Percentiles rank a stretch among this genome's conserved stretches.
phyloP scores from a whole-genome alignment of 2,888 invertebrate species.

The Anoplius nigerrimus region DNA sequence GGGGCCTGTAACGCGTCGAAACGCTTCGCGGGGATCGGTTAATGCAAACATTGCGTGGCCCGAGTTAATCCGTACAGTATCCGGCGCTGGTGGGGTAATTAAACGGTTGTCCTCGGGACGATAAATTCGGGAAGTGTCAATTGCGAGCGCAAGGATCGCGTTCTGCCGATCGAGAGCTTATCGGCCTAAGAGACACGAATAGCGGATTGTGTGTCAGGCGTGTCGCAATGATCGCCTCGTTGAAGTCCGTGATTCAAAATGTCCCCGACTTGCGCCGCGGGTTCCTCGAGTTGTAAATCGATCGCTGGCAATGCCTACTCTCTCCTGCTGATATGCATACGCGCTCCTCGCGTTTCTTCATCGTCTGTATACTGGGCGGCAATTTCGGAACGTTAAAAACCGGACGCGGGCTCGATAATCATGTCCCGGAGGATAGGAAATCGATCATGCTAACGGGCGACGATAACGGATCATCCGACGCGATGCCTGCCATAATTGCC shows the following conservation, averaged over 20 bases:
- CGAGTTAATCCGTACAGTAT: too few relatives aligned
- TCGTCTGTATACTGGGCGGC: neutral
- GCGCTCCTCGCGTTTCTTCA: too few relatives aligned
- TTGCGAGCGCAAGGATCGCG: neutral
- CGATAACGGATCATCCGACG: neutral
- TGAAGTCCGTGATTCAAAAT: constrained; percentile 22
- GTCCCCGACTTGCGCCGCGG: neutral
- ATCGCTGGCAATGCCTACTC: neutral
- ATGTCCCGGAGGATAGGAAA: neutral
- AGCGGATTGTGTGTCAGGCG: neutral
- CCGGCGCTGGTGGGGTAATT: too few relatives aligned
- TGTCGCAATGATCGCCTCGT: constrained; percentile 12
- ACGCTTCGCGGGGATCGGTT: too few relatives aligned
- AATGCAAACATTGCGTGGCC: too few relatives aligned
- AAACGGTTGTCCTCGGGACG: neutral
- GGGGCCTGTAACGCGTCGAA: too few relatives aligned
- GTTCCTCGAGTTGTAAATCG: constrained; percentile 4
- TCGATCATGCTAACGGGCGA: constrained; percentile 3
- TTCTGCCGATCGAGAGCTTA: neutral
- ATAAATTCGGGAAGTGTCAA: neutral
- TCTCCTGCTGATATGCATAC: too few relatives aligned
- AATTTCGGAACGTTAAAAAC: too few relatives aligned
- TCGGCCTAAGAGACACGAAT: neutral
- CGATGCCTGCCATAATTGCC: neutral
- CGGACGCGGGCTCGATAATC: too few relatives aligned